Evolutionary conservation across 2,888 invertebrate species (phyloP), one percentile per base, ranked within the genome.

Genomic region (Lasioglossum marginatum): DNA sequence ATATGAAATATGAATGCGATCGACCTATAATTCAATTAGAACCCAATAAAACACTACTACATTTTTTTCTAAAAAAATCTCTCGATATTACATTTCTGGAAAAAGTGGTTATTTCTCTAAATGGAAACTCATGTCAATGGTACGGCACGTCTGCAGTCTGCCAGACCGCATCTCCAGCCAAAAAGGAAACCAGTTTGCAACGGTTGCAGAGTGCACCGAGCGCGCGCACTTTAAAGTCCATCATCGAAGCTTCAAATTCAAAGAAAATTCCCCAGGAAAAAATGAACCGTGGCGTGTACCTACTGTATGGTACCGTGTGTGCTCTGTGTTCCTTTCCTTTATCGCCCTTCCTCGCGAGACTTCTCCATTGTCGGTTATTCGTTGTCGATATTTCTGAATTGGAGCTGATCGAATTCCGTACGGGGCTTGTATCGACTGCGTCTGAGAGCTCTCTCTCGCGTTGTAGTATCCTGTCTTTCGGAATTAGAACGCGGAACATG

Each of bases 331-430:
- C 40, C 43, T 43, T n/a, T 14, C 27, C 43, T 71, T 71, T 43
- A 43, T 43, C n/a, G 71, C 43, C 43, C 8, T 71, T 27, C 6
- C 37, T 60, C 57, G 57, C 57, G n/a, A 27, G 71, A 40, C 43
- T n/a, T 43, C 43, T 43, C 71, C 71, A 71, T 71, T 71, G 71
- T 71, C 71, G 14, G 71, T 71, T 71, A 71, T 71, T 71, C 43
- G 71, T 71, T 43, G 71, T 71, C 71, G 43, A 71, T 71, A 71
- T 71, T 71, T 43, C 71, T 27, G 27, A 45, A 71, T 27, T n/a
- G 43, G 43, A 71, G 43, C 27, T 71, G 71, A 71, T 71, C 71
- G 43, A 71, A 43, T 71, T 71, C 43, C 71, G 71, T 27, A n/a
- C 60, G 27, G 60, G 27, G 27, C 43, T 43, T 27, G 71, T 43